A percentile compares a stretch with the other conserved stretches of the same genome.
These are phyloP conservation scores for Drosophila kepulauana DNA, from an alignment of 1,140 invertebrate genomes.

Conservation along the genomic window DNA sequence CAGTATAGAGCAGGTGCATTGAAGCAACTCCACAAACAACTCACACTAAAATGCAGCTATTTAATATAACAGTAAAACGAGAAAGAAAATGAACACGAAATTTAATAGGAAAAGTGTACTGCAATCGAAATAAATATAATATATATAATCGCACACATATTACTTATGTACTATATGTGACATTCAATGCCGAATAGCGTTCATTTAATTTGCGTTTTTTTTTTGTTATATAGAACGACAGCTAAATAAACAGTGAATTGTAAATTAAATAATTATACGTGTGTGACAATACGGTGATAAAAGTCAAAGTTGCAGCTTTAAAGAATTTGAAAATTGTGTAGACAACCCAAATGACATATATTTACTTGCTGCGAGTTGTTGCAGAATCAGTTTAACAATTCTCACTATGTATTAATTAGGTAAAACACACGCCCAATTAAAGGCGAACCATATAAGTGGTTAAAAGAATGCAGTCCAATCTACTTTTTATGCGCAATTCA, in stretches of 20 bases:
- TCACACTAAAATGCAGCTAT: constrained; percentile 7
- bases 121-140: constrained; percentile 17
- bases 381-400: neutral
- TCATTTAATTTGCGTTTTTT: constrained; percentile 21
- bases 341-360: neutral
- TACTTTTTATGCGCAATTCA: constrained; percentile 50
- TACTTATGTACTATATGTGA: neutral
- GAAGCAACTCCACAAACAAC: neutral
- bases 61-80: constrained; percentile 22
- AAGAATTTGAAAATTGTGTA: neutral
- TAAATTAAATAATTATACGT: constrained; percentile 16
- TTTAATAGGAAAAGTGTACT: constrained; percentile 12
- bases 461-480: constrained; percentile 60
- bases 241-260: constrained; percentile 1
- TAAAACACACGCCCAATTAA: constrained; percentile 21
- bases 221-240: constrained; percentile 20
- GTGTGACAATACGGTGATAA: constrained; percentile 4
- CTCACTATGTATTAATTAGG: neutral
- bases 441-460: constrained; percentile 18
- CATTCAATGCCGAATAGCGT: constrained; percentile 23
- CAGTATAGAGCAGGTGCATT: neutral
- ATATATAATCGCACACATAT: constrained; percentile 2
- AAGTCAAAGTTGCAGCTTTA: constrained; percentile 2
- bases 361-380: neutral
- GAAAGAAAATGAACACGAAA: constrained; percentile 11